Conservation (phyloP, 2,888 invertebrate genomes). For the Nymphalis polychloros region DNA sequence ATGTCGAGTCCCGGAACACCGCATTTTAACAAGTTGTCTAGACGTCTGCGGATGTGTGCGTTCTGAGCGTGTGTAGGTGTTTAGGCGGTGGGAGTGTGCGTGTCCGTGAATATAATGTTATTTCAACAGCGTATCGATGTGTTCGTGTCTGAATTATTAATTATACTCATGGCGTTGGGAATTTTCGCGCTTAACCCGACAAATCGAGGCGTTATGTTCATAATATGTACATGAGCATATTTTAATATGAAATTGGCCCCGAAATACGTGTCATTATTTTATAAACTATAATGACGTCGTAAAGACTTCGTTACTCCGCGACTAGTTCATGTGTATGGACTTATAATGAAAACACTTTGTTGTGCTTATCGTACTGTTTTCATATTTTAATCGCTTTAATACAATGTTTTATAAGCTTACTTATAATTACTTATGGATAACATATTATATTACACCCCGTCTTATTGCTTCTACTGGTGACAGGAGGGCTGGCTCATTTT, state of each 20-base stretch:
- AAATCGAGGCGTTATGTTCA: conserved; percentile 26
- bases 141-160: conserved; percentile 41
- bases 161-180: conserved; percentile 40
- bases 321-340: not conserved
- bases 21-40: conserved; percentile 78
- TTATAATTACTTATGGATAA: too few relatives aligned
- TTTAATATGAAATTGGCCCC: not conserved
- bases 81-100: conserved; percentile 34
- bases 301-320: not conserved
- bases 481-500: too few relatives aligned
- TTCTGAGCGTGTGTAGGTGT: conserved; percentile 46
- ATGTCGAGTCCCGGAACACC: conserved; percentile 79
- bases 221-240: not conserved
- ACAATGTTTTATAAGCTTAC: too few relatives aligned
- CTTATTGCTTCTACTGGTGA: too few relatives aligned
- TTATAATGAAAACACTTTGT: not conserved
- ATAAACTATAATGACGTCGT: not conserved
- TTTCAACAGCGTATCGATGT: conserved; percentile 9
- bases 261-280: not conserved
- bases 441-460: too few relatives aligned
- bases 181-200: conserved; percentile 40
- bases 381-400: too few relatives aligned
- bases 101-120: conserved; percentile 39
- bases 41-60: conserved; percentile 62
- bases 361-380: not conserved